Base-by-base conservation (phyloP, 1,140 invertebrate species). In the Euwallacea similis region DNA sequence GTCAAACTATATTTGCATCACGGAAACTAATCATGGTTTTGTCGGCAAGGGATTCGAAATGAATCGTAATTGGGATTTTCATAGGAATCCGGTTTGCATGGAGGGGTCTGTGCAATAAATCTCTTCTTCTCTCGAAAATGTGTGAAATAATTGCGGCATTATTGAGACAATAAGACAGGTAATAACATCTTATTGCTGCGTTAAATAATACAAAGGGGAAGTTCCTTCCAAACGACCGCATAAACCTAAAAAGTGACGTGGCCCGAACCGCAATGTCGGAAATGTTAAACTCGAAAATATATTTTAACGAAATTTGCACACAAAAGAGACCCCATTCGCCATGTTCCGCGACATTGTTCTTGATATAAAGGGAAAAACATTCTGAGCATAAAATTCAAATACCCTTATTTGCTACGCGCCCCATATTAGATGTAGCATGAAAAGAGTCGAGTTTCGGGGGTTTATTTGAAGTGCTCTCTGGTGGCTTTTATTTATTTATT, bases 1-100 rank as follows among this genome's bases (percentile, higher is more conserved):
- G 59, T 61, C 59, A 61, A 61, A 61, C 59, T 42, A 43, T 61
- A 61, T 61, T 61, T 61, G 59, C 59, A 61, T 61, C 59, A 61
- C 59, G 21, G 43, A 61, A 61, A 61, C 59, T 61, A 61, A 61
- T 61, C 59, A 61, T 43, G 59, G 33, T 42, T n/a, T 61, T 61
- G 11, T 8, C 33, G 11, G 59, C 15, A 42, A 11, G 59, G 42
- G 11, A 43, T 43, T 10, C 21, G 21, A 41, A 42, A 13, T 58
- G 15, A 43, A 43, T 42, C 8, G 42, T 61, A 61, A 61, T 61
- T 61, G 59, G 41, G 59, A 13, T 61, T 61, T 58, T 33, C 21
- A 33, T 33, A 33, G 21, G 21, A 33, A 33, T 33, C 21, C 4
- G 21, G 21, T 33, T 33, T 33, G 21, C 21, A 33, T 33, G 4